These are phyloP conservation scores for Hymenochirus boettgeri DNA, from an alignment of 2,113 vertebrate genomes.

Conservation along the genomic window DNA sequence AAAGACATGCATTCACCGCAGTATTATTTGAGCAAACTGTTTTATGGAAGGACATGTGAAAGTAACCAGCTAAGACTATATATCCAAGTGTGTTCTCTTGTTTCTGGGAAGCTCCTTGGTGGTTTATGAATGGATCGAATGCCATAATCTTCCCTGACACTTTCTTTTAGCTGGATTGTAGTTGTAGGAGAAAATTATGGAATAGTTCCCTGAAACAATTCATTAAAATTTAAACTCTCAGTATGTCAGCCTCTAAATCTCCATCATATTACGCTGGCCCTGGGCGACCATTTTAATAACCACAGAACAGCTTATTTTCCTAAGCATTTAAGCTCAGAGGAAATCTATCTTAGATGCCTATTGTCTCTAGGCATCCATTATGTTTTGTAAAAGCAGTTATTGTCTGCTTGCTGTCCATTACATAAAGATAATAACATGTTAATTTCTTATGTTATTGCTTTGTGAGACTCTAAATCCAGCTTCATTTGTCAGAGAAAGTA, in stretches of 20 bases:
- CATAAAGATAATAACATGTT: conserved; percentile 41
- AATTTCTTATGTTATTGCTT: conserved; percentile 30
- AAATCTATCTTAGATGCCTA: conserved; percentile 29
- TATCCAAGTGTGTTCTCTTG: too few relatives aligned
- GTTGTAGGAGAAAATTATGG: conserved; percentile 31
- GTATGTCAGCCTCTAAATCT: conserved; percentile 38
- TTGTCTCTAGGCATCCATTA: conserved; percentile 43
- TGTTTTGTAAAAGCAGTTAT: conserved; percentile 32
- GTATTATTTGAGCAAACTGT: too few relatives aligned
- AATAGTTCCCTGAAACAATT: conserved; percentile 30
- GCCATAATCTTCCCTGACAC: conserved; percentile 19
- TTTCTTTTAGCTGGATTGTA: conserved; percentile 22
- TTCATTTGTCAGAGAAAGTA: conserved; percentile 30
- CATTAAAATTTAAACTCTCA: conserved; percentile 36
- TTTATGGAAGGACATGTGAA: too few relatives aligned
- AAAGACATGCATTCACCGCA: too few relatives aligned
- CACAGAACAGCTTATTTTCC: conserved; percentile 39
- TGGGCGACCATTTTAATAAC: conserved; percentile 39
- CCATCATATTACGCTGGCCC: conserved; percentile 39
- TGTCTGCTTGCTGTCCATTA: conserved; percentile 37
- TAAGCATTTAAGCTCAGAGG: conserved; percentile 25
- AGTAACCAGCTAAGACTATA: too few relatives aligned
- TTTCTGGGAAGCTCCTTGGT: too few relatives aligned
- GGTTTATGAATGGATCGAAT: conserved; percentile 6
- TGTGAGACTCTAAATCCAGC: conserved; percentile 20